Evolutionary conservation across 2,888 invertebrate genomes (phyloP).

Genomic region (Agrochola litura): DNA sequence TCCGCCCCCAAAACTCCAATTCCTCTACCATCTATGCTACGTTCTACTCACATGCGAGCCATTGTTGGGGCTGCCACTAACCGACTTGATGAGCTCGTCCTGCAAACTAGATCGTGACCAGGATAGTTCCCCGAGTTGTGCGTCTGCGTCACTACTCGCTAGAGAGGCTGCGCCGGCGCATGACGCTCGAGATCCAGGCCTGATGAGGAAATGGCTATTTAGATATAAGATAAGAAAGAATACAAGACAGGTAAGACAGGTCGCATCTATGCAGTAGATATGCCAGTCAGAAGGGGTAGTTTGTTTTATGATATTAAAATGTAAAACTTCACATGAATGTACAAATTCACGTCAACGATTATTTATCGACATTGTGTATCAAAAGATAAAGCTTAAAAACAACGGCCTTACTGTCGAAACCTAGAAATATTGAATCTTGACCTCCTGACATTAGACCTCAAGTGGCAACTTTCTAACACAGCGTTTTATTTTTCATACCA

Average conservation of each 20-base stretch:
- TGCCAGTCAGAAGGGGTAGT: not conserved
- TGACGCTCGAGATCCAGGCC: conserved; percentile 89
- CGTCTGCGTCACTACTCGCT: conserved; percentile 89
- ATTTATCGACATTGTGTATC: not conserved
- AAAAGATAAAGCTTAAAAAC: conserved; percentile 14
- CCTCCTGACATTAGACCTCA: conserved; percentile 56
- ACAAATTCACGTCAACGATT: not conserved
- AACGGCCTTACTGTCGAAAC: conserved; percentile 31
- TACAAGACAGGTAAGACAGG: not conserved
- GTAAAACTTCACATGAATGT: not conserved
- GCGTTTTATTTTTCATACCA: conserved; percentile 18
- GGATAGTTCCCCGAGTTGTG: conserved; percentile 89
- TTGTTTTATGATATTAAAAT: not conserved
- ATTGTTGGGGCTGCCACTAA: conserved; percentile 88
- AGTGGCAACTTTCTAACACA: conserved; percentile 58
- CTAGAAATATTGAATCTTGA: conserved; percentile 58
- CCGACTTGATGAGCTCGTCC: conserved; percentile 92
- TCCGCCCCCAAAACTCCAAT: conserved; percentile 2
- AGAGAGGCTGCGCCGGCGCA: conserved; percentile 91
- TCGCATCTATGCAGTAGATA: not conserved
- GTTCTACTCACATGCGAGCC: conserved; percentile 86
- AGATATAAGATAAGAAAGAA: not conserved
- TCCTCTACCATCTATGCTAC: conserved; percentile 55
- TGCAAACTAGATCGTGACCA: conserved; percentile 92
- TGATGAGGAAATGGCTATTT: conserved; percentile 54